Conservation (phyloP, 2,888 invertebrate species). For the Cheilosia urbana region DNA sequence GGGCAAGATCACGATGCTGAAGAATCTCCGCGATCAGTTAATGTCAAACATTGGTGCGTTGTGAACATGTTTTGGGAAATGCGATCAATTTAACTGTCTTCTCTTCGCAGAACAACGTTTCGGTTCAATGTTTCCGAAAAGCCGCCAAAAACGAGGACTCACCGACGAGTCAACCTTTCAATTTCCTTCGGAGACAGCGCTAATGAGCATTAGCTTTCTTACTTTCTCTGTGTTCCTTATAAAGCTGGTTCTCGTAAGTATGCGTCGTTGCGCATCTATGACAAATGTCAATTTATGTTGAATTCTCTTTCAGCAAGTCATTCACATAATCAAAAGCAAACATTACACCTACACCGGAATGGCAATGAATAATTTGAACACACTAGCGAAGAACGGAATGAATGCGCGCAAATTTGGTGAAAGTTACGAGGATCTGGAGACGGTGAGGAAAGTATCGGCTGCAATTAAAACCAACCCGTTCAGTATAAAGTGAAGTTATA, state of each 20-base stretch:
- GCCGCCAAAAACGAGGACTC: conserved; percentile 79
- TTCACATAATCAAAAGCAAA: conserved; percentile 87
- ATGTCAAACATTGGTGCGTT: conserved; percentile 87
- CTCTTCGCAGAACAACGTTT: conserved; percentile 47
- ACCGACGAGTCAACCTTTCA: conserved; percentile 86
- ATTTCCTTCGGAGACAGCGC: conserved; percentile 92
- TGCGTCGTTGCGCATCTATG: conserved; percentile 14
- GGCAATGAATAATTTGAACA: conserved; percentile 61
- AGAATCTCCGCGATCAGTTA: conserved; percentile 84
- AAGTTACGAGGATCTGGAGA: conserved; percentile 59
- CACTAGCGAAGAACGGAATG: conserved; percentile 41
- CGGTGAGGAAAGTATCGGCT: conserved; percentile 44
- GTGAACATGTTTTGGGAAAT: not conserved
- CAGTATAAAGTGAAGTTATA: conserved; percentile 10
- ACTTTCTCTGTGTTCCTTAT: conserved; percentile 94
- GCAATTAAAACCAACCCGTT: conserved; percentile 63
- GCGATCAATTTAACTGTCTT: not conserved
- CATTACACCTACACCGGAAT: conserved; percentile 81
- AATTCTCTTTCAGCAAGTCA: conserved; percentile 86
- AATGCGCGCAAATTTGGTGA: conserved; percentile 65
- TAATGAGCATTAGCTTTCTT: conserved; percentile 93
- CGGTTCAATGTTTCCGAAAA: conserved; percentile 60
- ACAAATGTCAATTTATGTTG: conserved; percentile 27
- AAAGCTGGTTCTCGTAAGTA: conserved; percentile 91
- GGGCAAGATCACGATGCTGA: conserved; percentile 81